These are phyloP conservation scores for Puffinus mauretanicus DNA, from an alignment of 2,113 vertebrate species.

Conservation along the genomic window DNA sequence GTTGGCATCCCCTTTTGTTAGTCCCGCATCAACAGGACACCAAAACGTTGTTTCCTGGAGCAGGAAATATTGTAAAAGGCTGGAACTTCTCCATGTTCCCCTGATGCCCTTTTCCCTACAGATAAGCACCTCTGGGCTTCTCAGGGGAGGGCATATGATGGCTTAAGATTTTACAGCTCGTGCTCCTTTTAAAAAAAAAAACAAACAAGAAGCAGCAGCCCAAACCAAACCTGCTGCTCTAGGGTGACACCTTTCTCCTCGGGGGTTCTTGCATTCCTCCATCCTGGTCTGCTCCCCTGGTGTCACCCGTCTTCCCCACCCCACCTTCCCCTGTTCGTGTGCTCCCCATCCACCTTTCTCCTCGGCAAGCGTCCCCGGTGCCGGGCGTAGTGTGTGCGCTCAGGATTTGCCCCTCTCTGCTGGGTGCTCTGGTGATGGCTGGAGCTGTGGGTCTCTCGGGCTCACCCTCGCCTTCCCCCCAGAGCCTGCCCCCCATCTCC, in stretches of 20 bases:
- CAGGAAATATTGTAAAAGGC: neutral
- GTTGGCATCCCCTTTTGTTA: neutral
- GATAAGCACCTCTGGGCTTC: neutral
- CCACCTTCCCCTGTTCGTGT: neutral
- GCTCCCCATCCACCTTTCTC: neutral
- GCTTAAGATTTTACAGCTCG: neutral
- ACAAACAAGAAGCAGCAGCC: accelerated
- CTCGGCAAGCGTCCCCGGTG: accelerated
- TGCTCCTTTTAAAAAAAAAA: neutral
- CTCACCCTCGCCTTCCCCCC: neutral
- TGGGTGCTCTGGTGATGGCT: neutral
- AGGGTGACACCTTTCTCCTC: accelerated
- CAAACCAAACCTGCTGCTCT: neutral
- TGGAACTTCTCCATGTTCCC: neutral
- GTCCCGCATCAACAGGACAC: neutral
- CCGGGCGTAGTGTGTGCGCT: accelerated
- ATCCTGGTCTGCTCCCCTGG: neutral
- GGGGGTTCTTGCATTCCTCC: neutral
- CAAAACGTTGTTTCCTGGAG: neutral
- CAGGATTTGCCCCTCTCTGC: neutral
- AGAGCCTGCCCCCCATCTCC: neutral
- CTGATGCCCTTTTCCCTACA: neutral
- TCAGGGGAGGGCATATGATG: neutral
- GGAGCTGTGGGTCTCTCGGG: neutral
- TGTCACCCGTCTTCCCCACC: neutral